phyloP scores from a whole-genome alignment of 2,797 vertebrate species.

The Balearica regulorum region DNA sequence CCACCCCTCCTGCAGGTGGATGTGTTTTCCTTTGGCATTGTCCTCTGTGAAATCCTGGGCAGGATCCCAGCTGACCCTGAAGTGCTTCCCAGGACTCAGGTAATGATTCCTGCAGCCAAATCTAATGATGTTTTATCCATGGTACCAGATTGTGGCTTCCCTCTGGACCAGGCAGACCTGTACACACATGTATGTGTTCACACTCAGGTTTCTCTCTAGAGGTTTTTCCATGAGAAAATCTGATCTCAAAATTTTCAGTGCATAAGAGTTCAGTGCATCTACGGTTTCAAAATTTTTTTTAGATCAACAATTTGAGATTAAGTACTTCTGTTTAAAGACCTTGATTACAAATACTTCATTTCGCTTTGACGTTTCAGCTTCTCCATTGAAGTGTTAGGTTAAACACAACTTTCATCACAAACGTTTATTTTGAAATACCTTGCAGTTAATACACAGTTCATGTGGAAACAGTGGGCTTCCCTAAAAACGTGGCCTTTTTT shows the following conservation, averaged over 20 bases:
- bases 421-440: neutral
- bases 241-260: neutral
- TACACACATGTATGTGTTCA: neutral
- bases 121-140: neutral
- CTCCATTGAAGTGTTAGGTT: neutral
- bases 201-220: neutral
- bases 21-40: slow-evolving; percentile 90
- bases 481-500: neutral
- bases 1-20: slow-evolving; percentile 78
- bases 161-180: neutral
- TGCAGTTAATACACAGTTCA: neutral
- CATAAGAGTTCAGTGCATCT: neutral
- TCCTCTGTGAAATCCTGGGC: slow-evolving; percentile 89
- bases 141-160: neutral
- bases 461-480: neutral
- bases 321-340: neutral
- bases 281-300: neutral
- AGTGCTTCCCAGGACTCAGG: slow-evolving; percentile 86
- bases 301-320: neutral
- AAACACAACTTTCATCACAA: neutral
- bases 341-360: neutral
- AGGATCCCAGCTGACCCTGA: slow-evolving; percentile 87
- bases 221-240: neutral
- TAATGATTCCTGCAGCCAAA: slow-evolving; percentile 30
- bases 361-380: neutral